phyloP scores from a whole-genome alignment of 2,113 vertebrate genomes.

The Corythaixoides concolor region DNA sequence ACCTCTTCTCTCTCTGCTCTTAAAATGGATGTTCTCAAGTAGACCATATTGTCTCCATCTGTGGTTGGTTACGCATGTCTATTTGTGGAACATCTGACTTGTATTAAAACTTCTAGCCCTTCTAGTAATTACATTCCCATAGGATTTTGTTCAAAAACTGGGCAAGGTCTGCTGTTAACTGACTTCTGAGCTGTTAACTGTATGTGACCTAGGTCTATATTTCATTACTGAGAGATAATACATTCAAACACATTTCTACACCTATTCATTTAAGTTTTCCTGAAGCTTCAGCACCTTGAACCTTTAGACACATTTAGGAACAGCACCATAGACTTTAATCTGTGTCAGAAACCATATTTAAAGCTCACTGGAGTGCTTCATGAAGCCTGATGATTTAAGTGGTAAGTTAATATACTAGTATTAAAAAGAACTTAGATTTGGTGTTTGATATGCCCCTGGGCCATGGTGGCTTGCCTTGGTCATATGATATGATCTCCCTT shows the following conservation, averaged over 20 bases:
- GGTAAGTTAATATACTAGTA: background rate
- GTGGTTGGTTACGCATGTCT: background rate
- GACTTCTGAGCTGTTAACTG: background rate
- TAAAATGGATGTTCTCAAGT: background rate
- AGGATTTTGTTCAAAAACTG: background rate
- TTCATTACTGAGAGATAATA: background rate
- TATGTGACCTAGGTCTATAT: background rate
- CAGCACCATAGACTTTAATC: background rate
- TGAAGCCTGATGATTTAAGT: background rate
- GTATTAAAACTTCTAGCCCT: background rate
- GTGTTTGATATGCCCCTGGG: background rate
- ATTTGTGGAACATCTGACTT: background rate
- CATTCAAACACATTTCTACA: background rate
- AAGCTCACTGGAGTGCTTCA: background rate
- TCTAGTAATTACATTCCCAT: background rate
- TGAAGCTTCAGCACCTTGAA: background rate
- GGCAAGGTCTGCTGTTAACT: background rate
- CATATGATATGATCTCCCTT: background rate
- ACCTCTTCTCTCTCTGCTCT: background rate
- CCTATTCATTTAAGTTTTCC: background rate
- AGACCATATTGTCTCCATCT: background rate
- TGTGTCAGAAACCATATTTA: background rate
- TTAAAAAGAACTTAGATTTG: background rate
- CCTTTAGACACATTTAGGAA: background rate
- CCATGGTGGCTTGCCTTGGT: background rate